Base-by-base conservation (phyloP, 2,797 vertebrate genomes). In the Harpagifer antarcticus region DNA sequence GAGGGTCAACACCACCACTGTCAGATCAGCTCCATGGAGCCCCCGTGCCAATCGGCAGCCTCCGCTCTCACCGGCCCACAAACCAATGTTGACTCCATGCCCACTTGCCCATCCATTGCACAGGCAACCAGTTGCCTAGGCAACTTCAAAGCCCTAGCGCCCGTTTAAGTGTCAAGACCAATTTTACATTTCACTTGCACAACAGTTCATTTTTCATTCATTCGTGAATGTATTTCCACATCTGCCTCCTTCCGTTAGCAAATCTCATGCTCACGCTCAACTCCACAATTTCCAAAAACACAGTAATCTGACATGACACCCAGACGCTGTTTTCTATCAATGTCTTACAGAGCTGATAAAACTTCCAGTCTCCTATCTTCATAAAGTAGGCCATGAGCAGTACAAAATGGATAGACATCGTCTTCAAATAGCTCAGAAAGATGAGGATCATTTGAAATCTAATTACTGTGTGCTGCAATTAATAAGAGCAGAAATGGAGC, bases 41-140 rank as follows among this genome's bases (percentile, higher is more conserved):
- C 85, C 81, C 79, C 76, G 58, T 84, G 83, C 88, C 91, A 83
- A 89, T 78, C 79, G 70, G 75, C 90, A 83, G 89, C 91, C 88
- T 93, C 90, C 86, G 70, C 87, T 91, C 82, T 85, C 89, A 70
- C 83, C 91, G 68, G 83, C 93, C 91, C 89, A 93, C 92, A 92
- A 93, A 88, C 89, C 91, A 89, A 89, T 80, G 90, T 85, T 90
- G 92, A 92, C 91, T 91, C 85, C 90, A 90, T 91, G 68, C 94
- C 93, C 90, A 94, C 93, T 88, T 78, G 76, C 85, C 89, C 86
- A 84, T 91, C 93, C 76, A 90, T 86, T 74, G 89, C 91, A 90
- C 84, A 89, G 88, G 89, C 92, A 93, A 93, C 92, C 91, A 89
- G 95, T 96, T 95, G 93, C 95, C 94, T 89, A 91, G 95, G 95